phyloP scores from a whole-genome alignment of 1,140 invertebrate genomes.

The Drosophila novamexicana region DNA sequence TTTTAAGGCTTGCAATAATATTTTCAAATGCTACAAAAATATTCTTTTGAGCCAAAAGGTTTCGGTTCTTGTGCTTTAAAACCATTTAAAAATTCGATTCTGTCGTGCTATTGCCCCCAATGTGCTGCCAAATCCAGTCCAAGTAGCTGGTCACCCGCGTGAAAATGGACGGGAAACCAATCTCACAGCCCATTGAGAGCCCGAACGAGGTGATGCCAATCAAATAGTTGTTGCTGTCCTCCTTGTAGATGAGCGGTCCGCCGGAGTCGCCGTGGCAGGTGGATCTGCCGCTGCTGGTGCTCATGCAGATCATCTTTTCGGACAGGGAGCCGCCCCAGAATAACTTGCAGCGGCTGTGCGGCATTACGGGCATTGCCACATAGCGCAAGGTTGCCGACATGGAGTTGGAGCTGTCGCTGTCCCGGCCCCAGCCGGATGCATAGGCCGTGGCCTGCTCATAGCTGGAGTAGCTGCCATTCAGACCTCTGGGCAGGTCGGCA shows the following conservation, averaged over 20 bases:
- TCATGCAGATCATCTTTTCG: slow-evolving; percentile 66
- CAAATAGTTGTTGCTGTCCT: slow-evolving; percentile 53
- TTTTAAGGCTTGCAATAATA: too few species aligned
- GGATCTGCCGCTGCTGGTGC: slow-evolving; percentile 55
- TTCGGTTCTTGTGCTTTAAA: too few species aligned
- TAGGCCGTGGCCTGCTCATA: slow-evolving; percentile 41
- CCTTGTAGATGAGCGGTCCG: slow-evolving; percentile 79
- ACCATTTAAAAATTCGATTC: too few species aligned
- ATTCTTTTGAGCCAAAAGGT: too few species aligned
- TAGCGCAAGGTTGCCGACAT: slow-evolving; percentile 40
- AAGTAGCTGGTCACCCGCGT: slow-evolving; percentile 85
- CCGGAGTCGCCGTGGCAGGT: slow-evolving; percentile 71
- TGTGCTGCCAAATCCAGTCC: slow-evolving; percentile 84
- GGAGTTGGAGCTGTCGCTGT: slow-evolving; percentile 30
- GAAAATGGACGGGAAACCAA: slow-evolving; percentile 85
- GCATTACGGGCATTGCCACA: slow-evolving; percentile 53
- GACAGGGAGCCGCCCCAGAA: slow-evolving; percentile 58
- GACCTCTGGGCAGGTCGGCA: slow-evolving; percentile 26
- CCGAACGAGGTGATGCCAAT: slow-evolving; percentile 86
- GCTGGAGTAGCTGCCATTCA: slow-evolving; percentile 36
- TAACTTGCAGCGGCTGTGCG: slow-evolving; percentile 38
- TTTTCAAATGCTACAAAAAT: too few species aligned
- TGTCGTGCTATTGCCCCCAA: neutral
- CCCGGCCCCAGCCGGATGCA: slow-evolving; percentile 56
- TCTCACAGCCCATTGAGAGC: slow-evolving; percentile 84